These are phyloP conservation scores for Phoebastria nigripes DNA, from an alignment of 2,797 vertebrate genomes.

Conservation along the genomic window DNA sequence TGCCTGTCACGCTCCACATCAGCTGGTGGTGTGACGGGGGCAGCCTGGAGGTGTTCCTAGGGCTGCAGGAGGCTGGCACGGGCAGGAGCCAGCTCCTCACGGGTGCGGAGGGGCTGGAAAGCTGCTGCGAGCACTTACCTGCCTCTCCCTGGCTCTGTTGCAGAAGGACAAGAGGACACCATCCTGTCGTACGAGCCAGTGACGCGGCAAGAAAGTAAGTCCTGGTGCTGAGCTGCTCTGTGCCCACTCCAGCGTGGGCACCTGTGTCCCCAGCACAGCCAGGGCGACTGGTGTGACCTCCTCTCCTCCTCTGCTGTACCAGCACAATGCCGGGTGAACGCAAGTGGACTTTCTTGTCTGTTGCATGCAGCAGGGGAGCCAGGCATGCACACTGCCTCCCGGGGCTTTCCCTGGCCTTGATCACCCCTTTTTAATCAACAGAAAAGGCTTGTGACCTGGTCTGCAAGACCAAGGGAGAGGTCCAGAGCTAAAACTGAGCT, in stretches of 20 bases:
- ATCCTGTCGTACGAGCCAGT: constrained; percentile 98
- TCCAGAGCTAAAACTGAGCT: neutral
- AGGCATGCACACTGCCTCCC: accelerated
- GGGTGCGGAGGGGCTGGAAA: neutral
- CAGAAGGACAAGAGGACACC: constrained; percentile 98
- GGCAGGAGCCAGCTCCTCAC: neutral
- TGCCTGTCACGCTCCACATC: neutral
- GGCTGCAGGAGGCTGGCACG: neutral
- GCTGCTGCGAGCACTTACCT: neutral
- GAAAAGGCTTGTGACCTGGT: neutral
- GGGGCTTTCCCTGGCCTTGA: neutral
- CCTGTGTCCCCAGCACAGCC: neutral
- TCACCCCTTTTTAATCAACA: neutral
- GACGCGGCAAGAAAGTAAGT: constrained; percentile 98
- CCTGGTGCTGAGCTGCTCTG: neutral
- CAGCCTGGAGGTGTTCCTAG: neutral
- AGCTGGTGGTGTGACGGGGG: neutral
- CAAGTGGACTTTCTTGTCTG: neutral
- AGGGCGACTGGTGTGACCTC: accelerated
- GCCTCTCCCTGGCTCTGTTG: constrained; percentile 39
- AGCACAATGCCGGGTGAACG: accelerated
- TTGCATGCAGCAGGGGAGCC: neutral
- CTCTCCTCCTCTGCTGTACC: neutral
- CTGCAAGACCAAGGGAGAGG: neutral
- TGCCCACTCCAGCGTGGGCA: accelerated